These are phyloP conservation scores for Vombatus ursinus DNA, from an alignment of 2,113 vertebrate genomes.

Conservation along the genomic window DNA sequence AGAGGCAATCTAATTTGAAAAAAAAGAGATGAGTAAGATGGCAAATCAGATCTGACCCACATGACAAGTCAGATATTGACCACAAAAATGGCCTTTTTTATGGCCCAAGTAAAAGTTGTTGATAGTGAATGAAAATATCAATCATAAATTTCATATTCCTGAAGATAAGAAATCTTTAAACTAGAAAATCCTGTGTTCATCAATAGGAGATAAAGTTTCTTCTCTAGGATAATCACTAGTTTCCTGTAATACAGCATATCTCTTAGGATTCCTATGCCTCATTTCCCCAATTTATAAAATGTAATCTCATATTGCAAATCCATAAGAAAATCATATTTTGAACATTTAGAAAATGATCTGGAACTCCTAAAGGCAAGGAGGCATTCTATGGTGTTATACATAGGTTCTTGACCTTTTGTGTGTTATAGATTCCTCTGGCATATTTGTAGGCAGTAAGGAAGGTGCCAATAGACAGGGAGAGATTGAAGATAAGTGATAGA, in stretches of 20 bases:
- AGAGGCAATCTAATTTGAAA: conserved; percentile 71
- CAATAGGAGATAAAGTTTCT: not conserved
- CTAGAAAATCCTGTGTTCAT: not conserved
- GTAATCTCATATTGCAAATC: not conserved
- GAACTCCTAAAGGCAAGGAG: not conserved
- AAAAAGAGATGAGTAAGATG: conserved; percentile 43
- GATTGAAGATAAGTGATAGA: not conserved
- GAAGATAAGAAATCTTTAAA: conserved; percentile 28
- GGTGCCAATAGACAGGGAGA: not conserved
- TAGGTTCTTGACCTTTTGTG: not conserved
- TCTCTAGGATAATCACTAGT: not conserved
- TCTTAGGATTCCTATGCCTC: not conserved
- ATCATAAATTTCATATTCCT: not conserved
- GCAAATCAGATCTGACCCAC: conserved; percentile 53
- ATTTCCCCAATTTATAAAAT: not conserved
- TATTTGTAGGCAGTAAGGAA: not conserved
- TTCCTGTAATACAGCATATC: not conserved
- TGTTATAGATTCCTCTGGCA: not conserved
- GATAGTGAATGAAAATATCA: conserved; percentile 46
- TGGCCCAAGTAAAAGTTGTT: conserved; percentile 1
- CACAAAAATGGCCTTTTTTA: conserved; percentile 49
- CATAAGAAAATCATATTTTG: not conserved
- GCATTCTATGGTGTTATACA: not conserved
- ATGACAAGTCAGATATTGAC: conserved; percentile 59
- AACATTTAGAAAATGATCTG: not conserved